Base-by-base conservation (phyloP, 2,113 vertebrate genomes). In the Cricetomys ansorgei region DNA sequence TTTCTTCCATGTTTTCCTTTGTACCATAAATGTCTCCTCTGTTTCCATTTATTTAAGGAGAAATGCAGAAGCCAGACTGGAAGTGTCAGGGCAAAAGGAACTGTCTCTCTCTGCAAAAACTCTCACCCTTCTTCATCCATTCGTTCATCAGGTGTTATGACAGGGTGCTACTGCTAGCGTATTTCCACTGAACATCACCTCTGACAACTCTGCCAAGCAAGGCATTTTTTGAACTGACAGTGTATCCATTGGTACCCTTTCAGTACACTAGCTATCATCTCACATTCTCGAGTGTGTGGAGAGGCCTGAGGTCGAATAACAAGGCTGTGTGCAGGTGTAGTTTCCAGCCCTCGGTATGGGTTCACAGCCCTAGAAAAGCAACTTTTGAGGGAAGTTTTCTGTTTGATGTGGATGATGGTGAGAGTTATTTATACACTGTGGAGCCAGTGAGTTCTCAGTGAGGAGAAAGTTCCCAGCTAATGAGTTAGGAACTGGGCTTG, bases 191-290 rank as follows among this genome's bases (percentile, higher is more conserved):
- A 96, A 97, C 12, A 0, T 95, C 53, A 77, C 8, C 0, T 89
- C 72, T 53, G 53, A 89, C 75, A 57, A 79, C 50, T 94, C 81
- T 94, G 94, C 96, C 96, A 95, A 94, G 93, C 79, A 84, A 96
- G 95, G 13, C 3, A 40, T 94, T 98, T 98, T 98, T 98, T 98
- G 98, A 97, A 94, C 65, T 27, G 87, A 76, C 76, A 96, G 87
- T 80, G 93, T n/a, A 73, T 88, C 84, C 92, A 3, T 96, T 96
- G 97, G 95, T 98, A 98, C 98, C 96, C 93, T 97, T 50, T 97
- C 96, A 94, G 86, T 95, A 75, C 91, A 93, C 21, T 40, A 43
- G 21, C 97, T 91, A 29, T 96, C 94, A 94, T 77, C 90, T 97
- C 64, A 77, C 92, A n/a, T 97, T 98, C 97, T 96, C 92, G 65